Percentiles rank a stretch among this genome's conserved stretches.
phyloP scores from a whole-genome alignment of 2,888 invertebrate species.

The Caenorhabditis auriculariae region DNA sequence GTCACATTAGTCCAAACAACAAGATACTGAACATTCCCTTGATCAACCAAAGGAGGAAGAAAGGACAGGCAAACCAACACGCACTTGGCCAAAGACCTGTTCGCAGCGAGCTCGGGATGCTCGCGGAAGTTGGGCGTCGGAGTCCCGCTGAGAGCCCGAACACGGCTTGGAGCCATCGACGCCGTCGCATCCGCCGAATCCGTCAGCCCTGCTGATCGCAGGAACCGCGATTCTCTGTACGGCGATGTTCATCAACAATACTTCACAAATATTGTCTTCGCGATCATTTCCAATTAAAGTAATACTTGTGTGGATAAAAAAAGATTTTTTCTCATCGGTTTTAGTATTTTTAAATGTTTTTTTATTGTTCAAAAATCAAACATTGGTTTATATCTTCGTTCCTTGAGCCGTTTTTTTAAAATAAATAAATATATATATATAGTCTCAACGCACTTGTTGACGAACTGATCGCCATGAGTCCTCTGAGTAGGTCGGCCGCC shows the following conservation, averaged over 20 bases:
- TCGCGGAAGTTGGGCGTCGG: slow-evolving; percentile 20
- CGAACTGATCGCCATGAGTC: slow-evolving; percentile 92
- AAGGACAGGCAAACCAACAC: no score
- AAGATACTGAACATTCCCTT: no score
- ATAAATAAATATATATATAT: neutral
- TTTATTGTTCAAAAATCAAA: no score
- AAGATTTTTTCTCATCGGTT: no score
- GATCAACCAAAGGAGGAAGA: no score
- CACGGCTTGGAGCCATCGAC: slow-evolving; percentile 17
- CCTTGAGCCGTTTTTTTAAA: slow-evolving; percentile 13
- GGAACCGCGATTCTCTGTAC: slow-evolving; percentile 71
- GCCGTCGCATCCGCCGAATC: slow-evolving; percentile 50
- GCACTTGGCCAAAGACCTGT: slow-evolving; percentile 4
- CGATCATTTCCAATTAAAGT: no score
- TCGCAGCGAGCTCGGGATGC: slow-evolving; percentile 13
- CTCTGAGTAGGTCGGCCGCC: slow-evolving; percentile 79
- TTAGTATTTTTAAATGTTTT: no score
- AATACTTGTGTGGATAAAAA: no score
- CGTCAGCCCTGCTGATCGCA: slow-evolving; percentile 87
- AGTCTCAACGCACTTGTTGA: slow-evolving; percentile 76
- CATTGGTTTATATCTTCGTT: no score
- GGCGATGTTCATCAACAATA: no score
- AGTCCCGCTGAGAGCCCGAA: slow-evolving; percentile 9
- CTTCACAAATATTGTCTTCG: no score
- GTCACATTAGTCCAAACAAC: neutral